Base-by-base conservation (phyloP, 2,797 vertebrate genomes). In the Mastacembelus armatus region DNA sequence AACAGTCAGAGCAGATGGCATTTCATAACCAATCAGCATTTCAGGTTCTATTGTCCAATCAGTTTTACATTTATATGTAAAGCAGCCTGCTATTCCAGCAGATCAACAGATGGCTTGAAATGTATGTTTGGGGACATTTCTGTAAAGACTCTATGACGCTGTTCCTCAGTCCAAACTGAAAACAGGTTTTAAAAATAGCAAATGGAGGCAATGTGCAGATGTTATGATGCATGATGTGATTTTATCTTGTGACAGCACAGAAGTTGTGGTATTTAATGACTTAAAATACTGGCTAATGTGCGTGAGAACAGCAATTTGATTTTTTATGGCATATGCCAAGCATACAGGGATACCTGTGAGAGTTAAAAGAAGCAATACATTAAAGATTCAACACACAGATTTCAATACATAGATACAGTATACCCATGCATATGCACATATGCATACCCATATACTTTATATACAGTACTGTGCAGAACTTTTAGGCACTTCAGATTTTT, bases 31-130 rank as follows among this genome's bases (percentile, higher is more conserved):
- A 87, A 88, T 89, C 77, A 86, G 75, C 71, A 69, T 86, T 79
- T 80, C 50, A 79, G 49, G 79, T 68, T 83, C 72, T 86, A 84
- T 77, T 77, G 62, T 59, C 78, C 78, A 83, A 79, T 90, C 84
- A 77, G 66, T 87, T 88, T 85, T 72, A 74, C 77, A 89, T 89
- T 89, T 86, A 74, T 81, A 85, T 85, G 78, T 84, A 74, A 87
- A 89, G 83, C 61, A 74, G 60, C 19, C 39, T 29, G 50, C 44
- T 76, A 45, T 77, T 85, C 51, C 80, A 82, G 74, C 67, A 76
- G 68, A 85, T 74, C 70, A 85, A 65, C 90, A 90, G 83, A 89
- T 90, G 88, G 84, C 51, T 70, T 49, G 55, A 66, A 82, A 84
- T 78, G 62, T 69, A 70, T 67, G 79, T 82, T 84, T 4, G 32